Percentiles rank a stretch among this genome's conserved stretches.
Conservation (phyloP, 2,888 invertebrate species). For the Hyppa rectilinea region DNA sequence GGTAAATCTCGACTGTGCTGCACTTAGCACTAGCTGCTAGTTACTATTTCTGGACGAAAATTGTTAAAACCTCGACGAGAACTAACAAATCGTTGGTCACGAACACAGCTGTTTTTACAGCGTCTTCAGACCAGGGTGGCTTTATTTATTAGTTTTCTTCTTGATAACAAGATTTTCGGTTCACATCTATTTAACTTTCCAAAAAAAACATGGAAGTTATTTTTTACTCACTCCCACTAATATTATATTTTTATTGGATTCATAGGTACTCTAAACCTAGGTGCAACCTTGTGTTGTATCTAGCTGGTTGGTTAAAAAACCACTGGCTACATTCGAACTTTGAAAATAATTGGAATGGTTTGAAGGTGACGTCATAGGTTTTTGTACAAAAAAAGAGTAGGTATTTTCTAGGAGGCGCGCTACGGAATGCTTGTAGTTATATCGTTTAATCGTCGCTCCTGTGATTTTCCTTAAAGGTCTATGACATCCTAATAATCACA, state of each 20-base stretch:
- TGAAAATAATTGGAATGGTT: too few species aligned
- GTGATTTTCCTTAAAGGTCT: too few species aligned
- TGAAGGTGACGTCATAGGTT: too few species aligned
- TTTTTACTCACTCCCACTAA: neutral
- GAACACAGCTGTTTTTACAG: conserved; percentile 21
- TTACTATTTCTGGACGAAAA: conserved; percentile 31
- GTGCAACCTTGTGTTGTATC: too few species aligned
- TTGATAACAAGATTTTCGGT: neutral
- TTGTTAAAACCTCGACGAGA: conserved; percentile 19
- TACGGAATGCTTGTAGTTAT: too few species aligned
- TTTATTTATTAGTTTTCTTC: neutral
- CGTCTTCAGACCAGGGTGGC: neutral
- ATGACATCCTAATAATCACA: too few species aligned
- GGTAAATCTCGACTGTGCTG: neutral
- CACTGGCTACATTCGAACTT: too few species aligned
- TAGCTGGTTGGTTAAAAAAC: too few species aligned
- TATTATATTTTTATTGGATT: neutral
- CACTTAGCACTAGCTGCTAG: conserved; percentile 1
- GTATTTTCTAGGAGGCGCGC: too few species aligned
- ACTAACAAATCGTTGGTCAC: conserved; percentile 24
- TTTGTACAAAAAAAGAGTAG: too few species aligned
- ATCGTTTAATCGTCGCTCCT: too few species aligned
- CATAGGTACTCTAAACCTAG: neutral
- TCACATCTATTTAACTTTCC: neutral
- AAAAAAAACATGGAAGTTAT: too few species aligned